Conservation (phyloP, 2,797 vertebrate species). For the Dendrocincla fuliginosa region DNA sequence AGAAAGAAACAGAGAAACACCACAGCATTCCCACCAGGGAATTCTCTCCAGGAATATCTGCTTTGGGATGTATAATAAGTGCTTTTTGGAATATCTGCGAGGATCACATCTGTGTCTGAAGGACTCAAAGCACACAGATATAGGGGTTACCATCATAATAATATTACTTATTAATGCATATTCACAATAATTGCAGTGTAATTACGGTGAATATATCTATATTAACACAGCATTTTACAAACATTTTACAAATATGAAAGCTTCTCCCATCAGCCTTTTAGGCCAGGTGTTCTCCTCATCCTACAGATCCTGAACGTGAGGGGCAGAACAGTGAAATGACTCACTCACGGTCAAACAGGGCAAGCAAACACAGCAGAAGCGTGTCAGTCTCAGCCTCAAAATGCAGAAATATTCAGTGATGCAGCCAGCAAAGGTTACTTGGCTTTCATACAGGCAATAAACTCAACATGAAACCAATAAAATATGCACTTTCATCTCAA, state of each 20-base stretch:
- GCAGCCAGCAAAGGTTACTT: neutral
- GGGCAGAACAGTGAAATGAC: neutral
- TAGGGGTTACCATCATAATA: neutral
- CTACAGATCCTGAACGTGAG: neutral
- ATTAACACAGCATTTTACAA: neutral
- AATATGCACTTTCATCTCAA: slow-evolving; percentile 2
- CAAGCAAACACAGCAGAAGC: neutral
- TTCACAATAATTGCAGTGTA: neutral
- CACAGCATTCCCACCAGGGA: neutral
- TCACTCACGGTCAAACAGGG: neutral
- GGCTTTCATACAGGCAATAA: slow-evolving; percentile 14
- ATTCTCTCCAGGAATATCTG: neutral
- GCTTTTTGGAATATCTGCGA: neutral
- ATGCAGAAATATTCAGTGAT: neutral
- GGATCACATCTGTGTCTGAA: neutral
- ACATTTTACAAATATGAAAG: neutral
- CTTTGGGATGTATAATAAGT: too few species aligned
- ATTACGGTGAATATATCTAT: neutral
- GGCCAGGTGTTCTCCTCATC: neutral
- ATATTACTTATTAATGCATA: neutral
- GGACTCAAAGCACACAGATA: neutral
- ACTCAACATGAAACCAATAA: neutral
- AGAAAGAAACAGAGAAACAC: neutral
- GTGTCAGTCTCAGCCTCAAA: neutral
- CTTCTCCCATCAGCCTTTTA: neutral